These are phyloP conservation scores for Thamnaconus septentrionalis DNA, from an alignment of 2,113 vertebrate species.

Conservation along the genomic window DNA sequence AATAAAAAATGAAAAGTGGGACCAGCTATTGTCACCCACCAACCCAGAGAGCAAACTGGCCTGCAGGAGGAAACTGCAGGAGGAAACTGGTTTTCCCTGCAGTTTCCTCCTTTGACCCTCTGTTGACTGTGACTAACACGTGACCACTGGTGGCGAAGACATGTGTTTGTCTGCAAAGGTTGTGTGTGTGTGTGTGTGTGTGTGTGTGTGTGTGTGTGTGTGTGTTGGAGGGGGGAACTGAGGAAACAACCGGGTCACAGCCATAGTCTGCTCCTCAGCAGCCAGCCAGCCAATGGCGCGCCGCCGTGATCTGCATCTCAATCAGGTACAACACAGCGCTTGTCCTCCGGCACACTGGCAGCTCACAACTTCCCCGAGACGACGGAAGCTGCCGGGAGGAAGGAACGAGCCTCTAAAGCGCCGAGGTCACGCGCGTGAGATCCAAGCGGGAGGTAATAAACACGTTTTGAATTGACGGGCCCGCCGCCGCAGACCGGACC, in stretches of 20 bases:
- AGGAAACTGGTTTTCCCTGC: too few species aligned
- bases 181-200: too few species aligned
- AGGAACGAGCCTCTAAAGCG: conserved; percentile 42
- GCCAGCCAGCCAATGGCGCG: conserved; percentile 48
- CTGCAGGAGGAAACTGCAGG: too few species aligned
- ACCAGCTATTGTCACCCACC: too few species aligned
- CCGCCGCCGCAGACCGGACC: conserved; percentile 14
- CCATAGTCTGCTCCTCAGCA: conserved; percentile 54
- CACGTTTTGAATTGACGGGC: conserved; percentile 54
- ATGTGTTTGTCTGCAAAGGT: too few species aligned
- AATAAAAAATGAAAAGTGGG: too few species aligned
- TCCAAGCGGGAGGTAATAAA: conserved; percentile 55
- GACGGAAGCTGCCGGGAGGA: conserved; percentile 40
- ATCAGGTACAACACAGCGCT: conserved; percentile 45
- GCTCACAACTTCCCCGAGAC: conserved; percentile 47
- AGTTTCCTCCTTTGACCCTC: too few species aligned
- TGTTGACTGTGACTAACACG: too few species aligned
- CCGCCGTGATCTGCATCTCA: conserved; percentile 69
- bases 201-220: too few species aligned
- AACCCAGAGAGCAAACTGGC: too few species aligned
- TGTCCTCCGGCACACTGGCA: conserved; percentile 57
- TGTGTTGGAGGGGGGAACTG: background rate
- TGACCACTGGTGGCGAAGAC: too few species aligned
- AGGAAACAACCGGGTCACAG: conserved; percentile 63
- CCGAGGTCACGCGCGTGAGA: conserved; percentile 60